Evolutionary conservation across 2,113 vertebrate species (phyloP).

Genomic region (Neodontobutis hainanensis): DNA sequence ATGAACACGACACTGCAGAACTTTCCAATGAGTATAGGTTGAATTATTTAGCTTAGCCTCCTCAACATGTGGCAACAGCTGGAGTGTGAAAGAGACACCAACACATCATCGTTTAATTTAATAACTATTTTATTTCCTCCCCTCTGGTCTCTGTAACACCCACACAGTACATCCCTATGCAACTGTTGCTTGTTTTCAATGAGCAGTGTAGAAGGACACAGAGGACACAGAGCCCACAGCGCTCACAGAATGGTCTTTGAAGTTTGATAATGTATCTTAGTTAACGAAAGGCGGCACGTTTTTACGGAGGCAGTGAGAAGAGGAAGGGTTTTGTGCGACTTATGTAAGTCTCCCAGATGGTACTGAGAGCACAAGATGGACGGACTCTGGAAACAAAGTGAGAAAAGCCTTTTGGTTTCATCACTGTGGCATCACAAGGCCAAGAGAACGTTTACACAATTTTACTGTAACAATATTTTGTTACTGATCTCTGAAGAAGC

Average conservation of each 20-base stretch:
- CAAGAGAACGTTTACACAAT: no score
- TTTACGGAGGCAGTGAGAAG: slow-evolving; percentile 18
- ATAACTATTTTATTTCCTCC: background rate
- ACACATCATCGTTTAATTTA: slow-evolving; percentile 38
- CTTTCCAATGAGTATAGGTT: slow-evolving; percentile 27
- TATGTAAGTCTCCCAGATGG: slow-evolving; percentile 57
- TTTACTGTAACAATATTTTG: no score
- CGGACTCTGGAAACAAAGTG: slow-evolving; percentile 31
- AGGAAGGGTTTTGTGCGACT: slow-evolving; percentile 12
- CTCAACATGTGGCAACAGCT: slow-evolving; percentile 49
- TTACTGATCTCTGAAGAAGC: no score
- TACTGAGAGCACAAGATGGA: slow-evolving; percentile 29
- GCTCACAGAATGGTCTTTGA: slow-evolving; percentile 44
- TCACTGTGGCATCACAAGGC: background rate
- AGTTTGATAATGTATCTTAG: slow-evolving; percentile 26
- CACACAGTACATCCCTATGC: slow-evolving; percentile 8
- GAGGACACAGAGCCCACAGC: slow-evolving; percentile 44
- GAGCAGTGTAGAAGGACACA: slow-evolving; percentile 36
- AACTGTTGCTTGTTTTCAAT: slow-evolving; percentile 23
- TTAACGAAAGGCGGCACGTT: slow-evolving; percentile 20
- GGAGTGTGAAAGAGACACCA: slow-evolving; percentile 58
- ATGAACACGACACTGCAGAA: slow-evolving; percentile 32
- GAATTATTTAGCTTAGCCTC: slow-evolving; percentile 48
- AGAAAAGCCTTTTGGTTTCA: slow-evolving; percentile 1
- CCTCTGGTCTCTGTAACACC: background rate